Evolutionary conservation across 2,113 vertebrate genomes (phyloP), one percentile per base, ranked within the genome.

Genomic region (Pongo pygmaeus): DNA sequence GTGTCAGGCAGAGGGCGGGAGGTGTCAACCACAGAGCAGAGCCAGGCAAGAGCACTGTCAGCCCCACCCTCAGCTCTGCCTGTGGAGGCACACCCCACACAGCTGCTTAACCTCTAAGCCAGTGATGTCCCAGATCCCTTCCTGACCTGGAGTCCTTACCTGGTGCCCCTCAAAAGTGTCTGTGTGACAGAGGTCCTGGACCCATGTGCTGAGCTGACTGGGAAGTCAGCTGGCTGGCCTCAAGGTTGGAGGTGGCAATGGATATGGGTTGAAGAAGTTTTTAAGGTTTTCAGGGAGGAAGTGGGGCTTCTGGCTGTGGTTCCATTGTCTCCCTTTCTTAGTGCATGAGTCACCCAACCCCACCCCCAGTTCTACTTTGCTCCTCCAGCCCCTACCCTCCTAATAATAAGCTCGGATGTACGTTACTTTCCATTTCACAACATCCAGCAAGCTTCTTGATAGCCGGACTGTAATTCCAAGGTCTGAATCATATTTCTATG

Each of bases 1-100:
- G 93, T 97, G 96, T 96, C 93, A 97, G 96, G 96, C 96, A 88
- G 92, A 77, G 84, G 92, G 79, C 92, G 77, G 64, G 78, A 97
- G 93, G 97, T 97, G 97, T 96, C 27, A 97, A 95, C 97, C 96
- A 46, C 98, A 96, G 64, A 93, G 57, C 18, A 43, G 57, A 35
- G 38, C 5, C 27, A 75, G 48, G 80, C 12, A 38, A 87, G 89
- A 78, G 64, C 69, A 32, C 22, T 23, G 32, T 72, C 17, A 22
- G 2, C 80, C 35, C 79, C 70, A 93, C 88, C 55, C 67, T 48
- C 40, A 74, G 61, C 67, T 7, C 23, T 61, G 64, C 70, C 38
- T 16, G 87, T 67, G 38, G 61, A 90, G 67, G 77, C 59, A 64
- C 61, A 40, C 46, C 46, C 69, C 38, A 59, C 38, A 48, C 3